Evolutionary conservation across 2,113 vertebrate genomes (phyloP).

Genomic region (Leiothrix lutea): DNA sequence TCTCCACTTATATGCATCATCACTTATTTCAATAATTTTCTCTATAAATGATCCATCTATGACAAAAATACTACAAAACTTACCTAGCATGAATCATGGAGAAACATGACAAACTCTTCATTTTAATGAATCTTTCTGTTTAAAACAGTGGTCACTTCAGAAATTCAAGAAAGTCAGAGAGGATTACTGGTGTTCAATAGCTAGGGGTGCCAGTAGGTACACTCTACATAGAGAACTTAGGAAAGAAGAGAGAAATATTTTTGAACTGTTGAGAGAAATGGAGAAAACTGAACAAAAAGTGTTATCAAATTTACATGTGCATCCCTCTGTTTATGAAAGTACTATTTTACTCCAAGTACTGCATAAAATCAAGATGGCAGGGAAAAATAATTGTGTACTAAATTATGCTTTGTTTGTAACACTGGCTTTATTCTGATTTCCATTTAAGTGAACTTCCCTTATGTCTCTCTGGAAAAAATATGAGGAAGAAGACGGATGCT

Average conservation of each 20-base stretch:
- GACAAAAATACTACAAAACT: not conserved
- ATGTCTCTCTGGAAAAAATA: not conserved
- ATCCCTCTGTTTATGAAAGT: not conserved
- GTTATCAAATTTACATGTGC: not conserved
- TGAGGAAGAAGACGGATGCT: not conserved
- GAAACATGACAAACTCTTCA: not conserved
- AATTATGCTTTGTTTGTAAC: not conserved
- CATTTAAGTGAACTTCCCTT: not conserved
- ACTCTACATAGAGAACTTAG: not conserved
- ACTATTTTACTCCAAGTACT: not conserved
- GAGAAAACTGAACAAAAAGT: not conserved
- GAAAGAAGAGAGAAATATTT: not conserved
- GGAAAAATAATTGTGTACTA: not conserved
- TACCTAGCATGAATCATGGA: not conserved
- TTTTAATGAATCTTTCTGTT: not conserved
- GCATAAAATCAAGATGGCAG: not conserved
- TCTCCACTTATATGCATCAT: accelerated
- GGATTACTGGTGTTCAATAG: not conserved
- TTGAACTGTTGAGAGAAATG: not conserved
- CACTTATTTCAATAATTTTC: not conserved
- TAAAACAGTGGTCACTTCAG: not conserved
- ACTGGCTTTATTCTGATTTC: not conserved
- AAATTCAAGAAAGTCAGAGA: not conserved
- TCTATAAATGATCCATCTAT: not conserved
- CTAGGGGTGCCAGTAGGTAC: not conserved